Conservation (phyloP, 2,797 vertebrate species). For the Megalops cyprinoides region DNA sequence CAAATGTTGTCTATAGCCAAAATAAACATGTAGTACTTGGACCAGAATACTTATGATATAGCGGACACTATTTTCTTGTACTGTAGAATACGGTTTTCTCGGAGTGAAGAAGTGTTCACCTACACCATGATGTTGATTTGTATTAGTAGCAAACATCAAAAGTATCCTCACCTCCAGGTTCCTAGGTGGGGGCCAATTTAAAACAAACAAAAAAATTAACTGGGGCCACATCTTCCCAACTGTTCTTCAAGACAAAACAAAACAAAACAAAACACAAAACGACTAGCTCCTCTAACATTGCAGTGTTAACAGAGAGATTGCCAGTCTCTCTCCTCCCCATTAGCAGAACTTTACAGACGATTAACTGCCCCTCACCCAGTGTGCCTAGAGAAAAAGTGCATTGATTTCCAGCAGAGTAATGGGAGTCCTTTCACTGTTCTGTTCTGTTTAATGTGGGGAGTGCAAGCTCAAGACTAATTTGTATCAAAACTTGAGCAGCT, state of each 20-base stretch:
- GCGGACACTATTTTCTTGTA: too few species aligned
- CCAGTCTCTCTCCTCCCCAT: not conserved
- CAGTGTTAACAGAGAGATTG: not conserved
- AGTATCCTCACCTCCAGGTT: not conserved
- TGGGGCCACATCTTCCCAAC: not conserved
- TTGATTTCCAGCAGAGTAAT: constrained; percentile 1
- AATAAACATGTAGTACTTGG: too few species aligned
- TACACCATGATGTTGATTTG: not conserved
- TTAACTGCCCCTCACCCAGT: not conserved
- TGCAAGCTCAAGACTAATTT: constrained; percentile 14
- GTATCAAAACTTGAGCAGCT: constrained; percentile 16
- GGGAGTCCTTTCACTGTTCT: not conserved
- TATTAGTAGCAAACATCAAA: not conserved
- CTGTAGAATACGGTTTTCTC: too few species aligned
- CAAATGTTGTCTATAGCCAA: too few species aligned
- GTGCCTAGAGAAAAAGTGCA: not conserved
- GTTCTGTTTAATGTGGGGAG: not conserved
- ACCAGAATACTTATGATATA: too few species aligned
- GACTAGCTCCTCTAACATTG: not conserved
- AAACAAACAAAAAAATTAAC: not conserved
- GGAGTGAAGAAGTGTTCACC: not conserved
- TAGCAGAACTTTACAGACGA: not conserved
- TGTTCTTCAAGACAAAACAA: not conserved
- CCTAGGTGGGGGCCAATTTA: not conserved
- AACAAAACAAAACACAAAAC: not conserved